Conservation (phyloP, 2,113 vertebrate species). For the Siniperca chuatsi region DNA sequence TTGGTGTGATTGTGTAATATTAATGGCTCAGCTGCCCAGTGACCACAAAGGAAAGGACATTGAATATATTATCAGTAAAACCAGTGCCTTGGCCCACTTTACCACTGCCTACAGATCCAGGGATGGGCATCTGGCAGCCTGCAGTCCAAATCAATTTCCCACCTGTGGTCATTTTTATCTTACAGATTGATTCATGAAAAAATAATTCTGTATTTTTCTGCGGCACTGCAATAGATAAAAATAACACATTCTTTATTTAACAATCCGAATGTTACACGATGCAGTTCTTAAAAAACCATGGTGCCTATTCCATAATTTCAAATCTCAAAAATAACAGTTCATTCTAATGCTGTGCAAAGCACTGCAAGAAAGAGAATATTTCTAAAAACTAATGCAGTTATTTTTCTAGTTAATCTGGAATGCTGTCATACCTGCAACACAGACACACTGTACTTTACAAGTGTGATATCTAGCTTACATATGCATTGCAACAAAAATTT, state of each 20-base stretch:
- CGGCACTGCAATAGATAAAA: constrained; percentile 43
- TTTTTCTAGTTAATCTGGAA: constrained; percentile 22
- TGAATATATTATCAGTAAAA: constrained; percentile 71
- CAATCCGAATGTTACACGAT: constrained; percentile 43
- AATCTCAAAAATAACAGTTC: constrained; percentile 23
- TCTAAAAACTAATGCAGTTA: not conserved
- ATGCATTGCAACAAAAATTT: not conserved
- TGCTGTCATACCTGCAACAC: constrained; percentile 1
- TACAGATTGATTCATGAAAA: constrained; percentile 79
- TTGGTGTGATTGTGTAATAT: constrained; percentile 78
- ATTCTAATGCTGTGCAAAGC: constrained; percentile 19
- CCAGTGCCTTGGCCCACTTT: constrained; percentile 38
- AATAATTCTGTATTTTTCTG: constrained; percentile 58
- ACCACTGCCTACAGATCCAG: constrained; percentile 48
- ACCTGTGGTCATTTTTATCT: constrained; percentile 75
- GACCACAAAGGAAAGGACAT: constrained; percentile 69
- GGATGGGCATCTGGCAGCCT: constrained; percentile 67
- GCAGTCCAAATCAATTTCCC: constrained; percentile 75
- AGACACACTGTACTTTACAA: not conserved
- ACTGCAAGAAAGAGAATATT: not conserved
- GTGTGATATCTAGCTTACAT: not conserved
- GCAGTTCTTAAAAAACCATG: constrained; percentile 11
- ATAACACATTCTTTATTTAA: constrained; percentile 63
- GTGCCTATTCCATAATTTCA: constrained; percentile 30
- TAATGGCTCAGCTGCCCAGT: constrained; percentile 74